Conservation (phyloP, 1,140 invertebrate genomes). For the Drosophila busckii region DNA sequence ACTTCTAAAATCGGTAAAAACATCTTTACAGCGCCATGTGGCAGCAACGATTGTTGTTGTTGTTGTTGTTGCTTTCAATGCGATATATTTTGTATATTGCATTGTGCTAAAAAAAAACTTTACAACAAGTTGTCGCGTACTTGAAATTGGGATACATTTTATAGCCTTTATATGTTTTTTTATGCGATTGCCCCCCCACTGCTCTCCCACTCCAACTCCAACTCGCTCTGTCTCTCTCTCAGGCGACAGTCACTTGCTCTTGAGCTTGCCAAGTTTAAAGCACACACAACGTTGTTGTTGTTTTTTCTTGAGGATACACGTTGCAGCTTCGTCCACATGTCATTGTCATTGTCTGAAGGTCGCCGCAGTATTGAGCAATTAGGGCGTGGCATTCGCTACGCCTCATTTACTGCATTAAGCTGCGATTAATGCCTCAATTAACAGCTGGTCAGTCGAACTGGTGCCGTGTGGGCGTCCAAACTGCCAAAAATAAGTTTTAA, state of each 20-base stretch:
- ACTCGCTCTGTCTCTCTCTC: background rate
- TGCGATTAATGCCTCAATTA: conserved; percentile 68
- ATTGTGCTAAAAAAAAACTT: conserved; percentile 64
- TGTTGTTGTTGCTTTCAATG: conserved; percentile 20
- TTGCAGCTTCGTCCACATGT: conserved; percentile 45
- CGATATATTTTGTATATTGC: conserved; percentile 58
- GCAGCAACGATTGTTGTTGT: conserved; percentile 36
- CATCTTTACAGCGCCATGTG: conserved; percentile 73
- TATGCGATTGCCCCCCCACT: conserved; percentile 24
- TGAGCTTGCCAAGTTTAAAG: conserved; percentile 21
- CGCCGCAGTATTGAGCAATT: conserved; percentile 61
- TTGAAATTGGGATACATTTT: conserved; percentile 74
- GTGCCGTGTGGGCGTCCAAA: conserved; percentile 28
- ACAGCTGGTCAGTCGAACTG: conserved; percentile 30
- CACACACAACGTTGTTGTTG: too few species aligned
- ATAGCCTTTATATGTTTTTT: conserved; percentile 43
- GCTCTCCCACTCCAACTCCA: background rate
- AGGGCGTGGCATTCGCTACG: conserved; percentile 54
- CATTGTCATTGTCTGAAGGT: conserved; percentile 54
- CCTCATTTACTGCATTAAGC: conserved; percentile 43
- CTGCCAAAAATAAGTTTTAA: conserved; percentile 32
- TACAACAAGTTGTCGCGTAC: conserved; percentile 52
- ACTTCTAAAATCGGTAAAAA: conserved; percentile 77
- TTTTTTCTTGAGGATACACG: conserved; percentile 47
- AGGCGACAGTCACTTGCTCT: background rate